Evolutionary conservation across 2,888 invertebrate species (phyloP), one percentile per base, ranked within the genome.

Genomic region (Lasioglossum malachurum): DNA sequence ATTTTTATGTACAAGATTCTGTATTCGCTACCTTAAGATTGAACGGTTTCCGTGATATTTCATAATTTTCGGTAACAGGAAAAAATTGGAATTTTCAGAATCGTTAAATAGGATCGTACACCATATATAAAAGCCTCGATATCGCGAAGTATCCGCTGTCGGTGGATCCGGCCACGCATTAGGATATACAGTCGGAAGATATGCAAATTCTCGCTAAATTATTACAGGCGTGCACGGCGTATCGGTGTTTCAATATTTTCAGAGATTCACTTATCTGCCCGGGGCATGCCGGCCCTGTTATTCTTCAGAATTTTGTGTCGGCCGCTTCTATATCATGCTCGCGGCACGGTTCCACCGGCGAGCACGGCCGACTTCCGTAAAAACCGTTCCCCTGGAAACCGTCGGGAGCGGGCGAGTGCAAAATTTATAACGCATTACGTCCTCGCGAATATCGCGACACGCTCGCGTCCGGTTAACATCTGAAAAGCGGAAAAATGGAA

Each of bases 231-330:
- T 14, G 35, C 78, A n/a, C 69, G 57, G 72, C 64, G 49, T 72
- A 85, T 85, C 85, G 85, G 85, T 86, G 75, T 86, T 86, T 81
- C 86, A 86, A 86, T 86, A 86, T 86, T 86, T 86, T 86, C 87
- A 86, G 86, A 86, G 86, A 86, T 86, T 86, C 80, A 86, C 86
- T 86, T 86, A 86, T 86, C 86, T 86, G 60, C 77, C 75, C 57
- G 77, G 77, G 80, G 77, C 86, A 86, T 80, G 77, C 80, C 86
- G 53, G 86, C 38, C 44, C 44, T 86, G 86, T 86, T 86, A 86
- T 86, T 86, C 87, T 86, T 86, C 81, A 86, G 87, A 86, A 86
- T 86, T 86, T 80, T 80, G 87, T 86, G 80, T 86, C 64, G 75
- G 86, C 78, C 81, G 72, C 87, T 64, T 81, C 78, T 77, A 81